Evolutionary conservation across 2,113 vertebrate genomes (phyloP).

Genomic region (Onychostruthus taczanowskii): DNA sequence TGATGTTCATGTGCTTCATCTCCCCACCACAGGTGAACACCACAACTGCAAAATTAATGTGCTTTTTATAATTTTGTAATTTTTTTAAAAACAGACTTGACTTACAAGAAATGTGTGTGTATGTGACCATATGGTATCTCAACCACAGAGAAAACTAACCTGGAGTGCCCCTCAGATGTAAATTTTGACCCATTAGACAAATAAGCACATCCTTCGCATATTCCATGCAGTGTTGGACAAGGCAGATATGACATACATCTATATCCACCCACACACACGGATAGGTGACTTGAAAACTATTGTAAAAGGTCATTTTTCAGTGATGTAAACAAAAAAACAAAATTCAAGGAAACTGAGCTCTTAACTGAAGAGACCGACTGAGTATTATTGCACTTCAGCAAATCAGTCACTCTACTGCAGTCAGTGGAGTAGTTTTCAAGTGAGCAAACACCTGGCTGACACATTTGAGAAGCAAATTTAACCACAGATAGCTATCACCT

Average conservation of each 20-base stretch:
- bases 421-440: constrained; percentile 19
- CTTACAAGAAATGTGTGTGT: background rate
- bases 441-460: background rate
- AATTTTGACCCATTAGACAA: background rate
- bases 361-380: background rate
- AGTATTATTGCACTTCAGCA: background rate
- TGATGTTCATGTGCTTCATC: background rate
- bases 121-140: background rate
- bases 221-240: background rate
- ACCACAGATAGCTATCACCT: background rate
- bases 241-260: too few relatives aligned
- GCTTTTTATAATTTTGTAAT: background rate
- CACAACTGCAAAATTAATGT: background rate
- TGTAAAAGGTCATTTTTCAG: background rate
- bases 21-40: background rate
- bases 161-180: background rate
- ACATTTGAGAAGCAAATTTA: background rate
- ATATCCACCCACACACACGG: background rate
- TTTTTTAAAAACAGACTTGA: background rate
- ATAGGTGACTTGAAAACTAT: background rate
- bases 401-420: background rate
- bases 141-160: background rate
- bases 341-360: background rate
- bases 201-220: background rate
- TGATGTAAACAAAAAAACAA: background rate